Base-by-base conservation (phyloP, 35 echinoderm and acorn worm species). In the Acanthaster planci region DNA sequence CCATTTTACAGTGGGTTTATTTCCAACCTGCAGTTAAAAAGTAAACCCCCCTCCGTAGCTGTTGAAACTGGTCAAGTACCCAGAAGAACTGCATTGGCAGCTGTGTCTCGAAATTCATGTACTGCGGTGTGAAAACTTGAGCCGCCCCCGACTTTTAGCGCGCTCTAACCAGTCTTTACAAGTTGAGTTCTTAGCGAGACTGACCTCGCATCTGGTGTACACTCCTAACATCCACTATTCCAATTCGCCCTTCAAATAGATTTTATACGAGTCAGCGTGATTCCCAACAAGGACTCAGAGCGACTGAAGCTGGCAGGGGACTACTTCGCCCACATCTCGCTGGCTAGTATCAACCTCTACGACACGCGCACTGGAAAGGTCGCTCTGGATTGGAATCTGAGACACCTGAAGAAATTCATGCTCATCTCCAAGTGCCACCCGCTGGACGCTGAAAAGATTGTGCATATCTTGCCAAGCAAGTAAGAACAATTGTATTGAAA, bases 201-300 rank as follows among this genome's bases (percentile, higher is more conserved):
- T 12, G 42, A 47, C 42, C 4, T 12, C 42, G 12, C 77, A 78
- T n/a, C 26, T 2, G 21, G 7, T 3, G 38, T 37, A 19, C 19
- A 37, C 17, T 17, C 34, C 31, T 3, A 78, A 37, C 7, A 21
- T 7, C 30, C 2, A 78, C 9, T 5, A 21, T n/a, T 38, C 21
- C 2, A 21, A 78, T 34, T 21, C 21, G 29, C 8, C 0, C 38
- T 21, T 68, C 39, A 18, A 37, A 27, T 55, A 94, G 92, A 87
- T 88, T 77, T 57, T 8, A 79, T 76, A 29, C 85, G 84, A 8
- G 89, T 91, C 23, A 87, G 67, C 51, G 86, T 95, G 16, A 57
- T 94, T 27, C 93, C 93, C 34, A 95, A 95, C 81, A 95, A 91
- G 60, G 90, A 95, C 80, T 95, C 93, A 2, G 89, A 95, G 52